These are phyloP conservation scores for Lycophotia porphyrea DNA, from an alignment of 2,888 invertebrate species.

Conservation along the genomic window DNA sequence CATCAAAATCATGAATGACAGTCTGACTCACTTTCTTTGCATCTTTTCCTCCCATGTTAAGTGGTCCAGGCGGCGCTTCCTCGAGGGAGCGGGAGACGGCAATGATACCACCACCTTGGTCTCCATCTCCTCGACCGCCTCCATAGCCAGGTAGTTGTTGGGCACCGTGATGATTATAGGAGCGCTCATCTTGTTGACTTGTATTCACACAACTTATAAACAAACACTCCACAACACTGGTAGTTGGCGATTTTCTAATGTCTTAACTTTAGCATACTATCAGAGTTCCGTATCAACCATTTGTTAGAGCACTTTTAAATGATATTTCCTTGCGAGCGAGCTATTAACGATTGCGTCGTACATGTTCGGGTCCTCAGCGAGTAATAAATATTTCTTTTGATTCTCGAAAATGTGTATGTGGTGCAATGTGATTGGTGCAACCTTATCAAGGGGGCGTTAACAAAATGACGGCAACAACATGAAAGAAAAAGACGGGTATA, in stretches of 20 bases:
- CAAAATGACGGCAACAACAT: conserved; percentile 60
- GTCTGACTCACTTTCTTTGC: conserved; percentile 94
- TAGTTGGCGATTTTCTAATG: conserved; percentile 66
- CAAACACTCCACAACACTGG: conserved; percentile 75
- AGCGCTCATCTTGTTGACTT: conserved; percentile 84
- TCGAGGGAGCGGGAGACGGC: conserved; percentile 79
- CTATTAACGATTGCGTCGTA: conserved; percentile 81
- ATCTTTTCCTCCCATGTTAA: conserved; percentile 96
- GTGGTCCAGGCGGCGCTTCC: conserved; percentile 95
- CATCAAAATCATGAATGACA: conserved; percentile 39
- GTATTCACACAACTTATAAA: conserved; percentile 72
- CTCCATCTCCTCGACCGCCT: conserved; percentile 79
- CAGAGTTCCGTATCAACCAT: conserved; percentile 68
- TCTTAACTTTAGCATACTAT: conserved; percentile 80
- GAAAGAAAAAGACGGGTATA: conserved; percentile 63
- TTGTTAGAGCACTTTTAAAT: conserved; percentile 77
- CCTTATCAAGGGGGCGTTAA: conserved; percentile 71
- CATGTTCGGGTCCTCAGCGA: conserved; percentile 82
- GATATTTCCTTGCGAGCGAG: conserved; percentile 77
- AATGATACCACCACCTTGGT: conserved; percentile 79
- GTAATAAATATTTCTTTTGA: conserved; percentile 74
- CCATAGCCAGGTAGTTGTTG: conserved; percentile 83
- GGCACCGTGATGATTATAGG: conserved; percentile 89
- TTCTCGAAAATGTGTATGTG: conserved; percentile 84
- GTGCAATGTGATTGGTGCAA: conserved; percentile 78